Base-by-base conservation (phyloP, 1,140 invertebrate genomes). In the Drosophila ananassae region DNA sequence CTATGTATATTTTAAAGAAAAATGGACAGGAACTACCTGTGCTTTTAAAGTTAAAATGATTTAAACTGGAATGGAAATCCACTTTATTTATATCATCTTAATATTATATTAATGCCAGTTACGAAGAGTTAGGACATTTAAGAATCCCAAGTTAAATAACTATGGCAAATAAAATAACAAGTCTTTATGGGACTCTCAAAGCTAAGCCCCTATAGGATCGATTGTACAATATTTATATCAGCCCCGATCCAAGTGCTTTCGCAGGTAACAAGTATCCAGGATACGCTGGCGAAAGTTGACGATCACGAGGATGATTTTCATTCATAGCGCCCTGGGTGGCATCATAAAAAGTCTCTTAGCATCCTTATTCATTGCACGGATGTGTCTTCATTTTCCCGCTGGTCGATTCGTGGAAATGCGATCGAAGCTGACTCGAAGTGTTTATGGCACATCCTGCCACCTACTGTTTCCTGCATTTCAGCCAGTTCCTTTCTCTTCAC, bases 331-430 rank as follows among this genome's bases (percentile, higher is more conserved):
- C 71, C 69, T 78, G 77, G 82, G 83, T 72, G 82, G 83, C 83
- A 78, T 85, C 82, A 89, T 85, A 85, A 89, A 85, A 82, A 82
- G 78, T 77, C 83, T 71, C 83, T 85, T 89, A 85, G 83, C 74
- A 85, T 82, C 74, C 60, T 56, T 85, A 84, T 84, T 84, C 82
- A 80, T 77, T 50, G 32, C 71, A 54, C 46, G 51, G 55, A 59
- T 44, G 66, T 41, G 59, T 60, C 60, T 64, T 47, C 60, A 66
- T 61, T 76, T 80, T 51, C 52, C 57, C 46, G 57, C 44, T 72
- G 50, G 44, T 63, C 61, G 56, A 50, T 85, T 77, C 82, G 71
- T 68, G 75, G 82, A 79, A 89, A 62, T 61, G 63, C 63, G 51
- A 58, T 44, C 47, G 77, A 64, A 60, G 69, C 62, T 75, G 60